A percentile compares a stretch with the other conserved stretches of the same genome.
Evolutionary conservation across 2,113 vertebrate species (phyloP).

Genomic region (Halcyon malimbica): DNA sequence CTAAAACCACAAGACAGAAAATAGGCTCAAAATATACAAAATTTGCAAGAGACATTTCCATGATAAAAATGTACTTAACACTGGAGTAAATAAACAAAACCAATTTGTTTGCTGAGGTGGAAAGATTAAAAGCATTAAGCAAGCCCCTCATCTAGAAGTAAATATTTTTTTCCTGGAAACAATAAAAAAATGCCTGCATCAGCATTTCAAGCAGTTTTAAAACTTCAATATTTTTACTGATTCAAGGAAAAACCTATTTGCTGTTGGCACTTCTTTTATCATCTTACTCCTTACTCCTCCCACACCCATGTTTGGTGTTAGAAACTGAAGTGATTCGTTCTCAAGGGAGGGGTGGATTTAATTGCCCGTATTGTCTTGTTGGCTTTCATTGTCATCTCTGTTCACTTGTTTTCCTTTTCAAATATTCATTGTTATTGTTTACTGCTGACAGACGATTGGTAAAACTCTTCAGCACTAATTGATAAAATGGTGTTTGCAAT

Average conservation of each 20-base stretch:
- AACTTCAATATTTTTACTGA: not conserved
- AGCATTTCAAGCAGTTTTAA: slow-evolving; percentile 18
- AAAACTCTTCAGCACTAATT: not conserved
- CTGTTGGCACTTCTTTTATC: not conserved
- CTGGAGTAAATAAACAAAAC: slow-evolving; percentile 43
- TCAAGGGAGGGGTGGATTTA: not conserved
- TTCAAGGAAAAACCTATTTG: not conserved
- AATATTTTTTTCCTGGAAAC: slow-evolving; percentile 3
- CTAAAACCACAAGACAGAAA: slow-evolving; percentile 19
- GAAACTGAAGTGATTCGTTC: not conserved
- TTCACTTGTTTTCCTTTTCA: not conserved
- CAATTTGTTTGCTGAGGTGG: slow-evolving; percentile 8
- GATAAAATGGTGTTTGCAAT: not conserved
- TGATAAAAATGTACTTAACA: slow-evolving; percentile 1
- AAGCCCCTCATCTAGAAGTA: not conserved
- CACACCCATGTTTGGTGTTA: not conserved
- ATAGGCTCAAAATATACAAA: not conserved
- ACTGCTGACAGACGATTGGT: not conserved
- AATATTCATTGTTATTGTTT: not conserved
- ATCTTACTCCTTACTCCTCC: not conserved
- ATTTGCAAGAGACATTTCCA: slow-evolving; percentile 30
- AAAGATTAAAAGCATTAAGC: slow-evolving; percentile 47
- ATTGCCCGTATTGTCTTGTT: not conserved
- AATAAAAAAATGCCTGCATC: slow-evolving; percentile 31
- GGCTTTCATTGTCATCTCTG: not conserved